Evolutionary conservation across 1,140 invertebrate species (phyloP).

Genomic region (Bombus vancouverensis): DNA sequence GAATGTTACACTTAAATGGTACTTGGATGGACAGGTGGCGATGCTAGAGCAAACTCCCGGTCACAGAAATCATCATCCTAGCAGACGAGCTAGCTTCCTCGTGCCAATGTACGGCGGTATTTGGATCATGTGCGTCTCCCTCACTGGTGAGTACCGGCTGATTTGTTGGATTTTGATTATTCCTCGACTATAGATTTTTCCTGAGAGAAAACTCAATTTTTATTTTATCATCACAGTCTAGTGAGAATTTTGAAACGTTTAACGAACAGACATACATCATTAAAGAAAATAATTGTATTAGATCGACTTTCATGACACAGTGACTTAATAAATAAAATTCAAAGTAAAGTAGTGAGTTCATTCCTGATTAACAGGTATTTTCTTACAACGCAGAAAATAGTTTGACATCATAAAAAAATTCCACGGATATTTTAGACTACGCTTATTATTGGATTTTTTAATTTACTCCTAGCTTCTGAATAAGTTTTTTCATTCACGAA

Average conservation of each 20-base stretch:
- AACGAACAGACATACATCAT: not conserved
- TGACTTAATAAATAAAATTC: not conserved
- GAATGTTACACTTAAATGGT: conserved; percentile 77
- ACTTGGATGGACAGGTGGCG: conserved; percentile 77
- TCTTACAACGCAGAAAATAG: not conserved
- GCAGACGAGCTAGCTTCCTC: conserved; percentile 84
- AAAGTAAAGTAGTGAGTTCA: not conserved
- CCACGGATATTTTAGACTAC: not conserved
- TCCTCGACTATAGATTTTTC: too few species aligned
- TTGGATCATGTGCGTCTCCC: conserved; percentile 91
- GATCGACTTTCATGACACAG: not conserved
- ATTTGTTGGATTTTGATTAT: not conserved
- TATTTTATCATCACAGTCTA: not conserved
- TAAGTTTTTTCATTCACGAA: not conserved
- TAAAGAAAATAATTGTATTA: not conserved
- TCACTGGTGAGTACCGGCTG: conserved; percentile 84
- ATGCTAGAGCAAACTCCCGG: conserved; percentile 73
- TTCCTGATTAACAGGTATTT: not conserved
- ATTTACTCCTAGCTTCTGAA: not conserved
- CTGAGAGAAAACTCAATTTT: not conserved
- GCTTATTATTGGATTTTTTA: not conserved
- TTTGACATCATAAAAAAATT: not conserved
- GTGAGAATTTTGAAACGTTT: not conserved
- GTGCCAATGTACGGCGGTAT: conserved; percentile 94
- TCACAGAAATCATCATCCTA: conserved; percentile 72